Evolutionary conservation across 1,140 invertebrate species (phyloP).

Genomic region (Argopecten irradians): DNA sequence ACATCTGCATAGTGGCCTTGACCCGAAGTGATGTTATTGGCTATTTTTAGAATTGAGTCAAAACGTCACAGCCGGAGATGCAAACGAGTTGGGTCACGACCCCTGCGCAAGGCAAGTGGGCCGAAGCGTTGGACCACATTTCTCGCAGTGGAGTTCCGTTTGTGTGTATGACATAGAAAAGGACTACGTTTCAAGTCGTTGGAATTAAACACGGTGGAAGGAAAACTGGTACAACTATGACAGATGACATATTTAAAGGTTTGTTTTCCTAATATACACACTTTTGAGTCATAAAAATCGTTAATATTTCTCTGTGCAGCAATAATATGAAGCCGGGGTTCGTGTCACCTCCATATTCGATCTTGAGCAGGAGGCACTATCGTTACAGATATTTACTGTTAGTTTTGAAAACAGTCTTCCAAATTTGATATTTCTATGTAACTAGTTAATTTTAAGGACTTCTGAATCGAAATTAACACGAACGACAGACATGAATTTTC

Average conservation of each 20-base stretch:
- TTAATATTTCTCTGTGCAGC: slow-evolving; percentile 53
- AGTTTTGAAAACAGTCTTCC: slow-evolving; percentile 9
- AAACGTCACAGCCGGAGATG: slow-evolving; percentile 49
- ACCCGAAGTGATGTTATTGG: neutral
- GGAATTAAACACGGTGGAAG: slow-evolving; percentile 17
- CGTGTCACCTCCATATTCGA: neutral
- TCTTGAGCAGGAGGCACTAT: slow-evolving; percentile 21
- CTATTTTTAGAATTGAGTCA: slow-evolving; percentile 25
- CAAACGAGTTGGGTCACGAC: slow-evolving; percentile 58
- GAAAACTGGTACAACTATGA: slow-evolving; percentile 49
- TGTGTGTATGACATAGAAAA: slow-evolving; percentile 34
- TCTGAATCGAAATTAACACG: neutral
- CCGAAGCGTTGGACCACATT: slow-evolving; percentile 52
- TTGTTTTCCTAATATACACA: slow-evolving; percentile 38
- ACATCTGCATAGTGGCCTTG: neutral
- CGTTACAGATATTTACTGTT: neutral
- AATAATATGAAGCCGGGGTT: slow-evolving; percentile 40
- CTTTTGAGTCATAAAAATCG: neutral
- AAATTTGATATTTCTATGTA: neutral
- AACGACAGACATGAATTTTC: neutral
- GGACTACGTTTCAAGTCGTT: slow-evolving; percentile 23
- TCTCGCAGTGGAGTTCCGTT: slow-evolving; percentile 45
- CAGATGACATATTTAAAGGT: slow-evolving; percentile 64
- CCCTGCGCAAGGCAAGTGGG: slow-evolving; percentile 48
- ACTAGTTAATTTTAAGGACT: neutral